A percentile compares a stretch with the other conserved stretches of the same genome.
phyloP scores from a whole-genome alignment of 2,113 vertebrate species.

The Castor canadensis region DNA sequence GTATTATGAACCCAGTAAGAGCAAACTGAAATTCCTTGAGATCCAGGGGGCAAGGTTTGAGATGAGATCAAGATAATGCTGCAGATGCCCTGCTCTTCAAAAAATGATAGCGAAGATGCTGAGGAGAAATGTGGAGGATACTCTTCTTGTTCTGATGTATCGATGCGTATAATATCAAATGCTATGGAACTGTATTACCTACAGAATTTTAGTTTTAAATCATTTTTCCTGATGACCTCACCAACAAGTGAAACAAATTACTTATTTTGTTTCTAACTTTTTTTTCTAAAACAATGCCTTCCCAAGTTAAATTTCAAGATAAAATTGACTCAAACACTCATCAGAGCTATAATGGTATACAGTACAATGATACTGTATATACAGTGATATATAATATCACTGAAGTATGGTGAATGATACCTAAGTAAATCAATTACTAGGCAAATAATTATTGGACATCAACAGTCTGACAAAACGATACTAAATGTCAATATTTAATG shows the following conservation, averaged over 20 bases:
- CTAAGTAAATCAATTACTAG: not conserved
- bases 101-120: not conserved
- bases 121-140: not conserved
- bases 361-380: too few relatives aligned
- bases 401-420: not conserved
- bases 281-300: slow-evolving; percentile 18
- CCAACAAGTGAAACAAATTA: not conserved
- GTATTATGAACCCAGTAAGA: not conserved
- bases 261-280: not conserved
- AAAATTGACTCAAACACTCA: not conserved
- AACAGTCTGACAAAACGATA: not conserved
- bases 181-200: not conserved
- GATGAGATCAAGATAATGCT: not conserved
- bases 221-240: not conserved
- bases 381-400: too few relatives aligned
- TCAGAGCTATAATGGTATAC: not conserved
- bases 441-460: not conserved
- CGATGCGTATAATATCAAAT: not conserved
- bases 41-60: not conserved
- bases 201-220: not conserved
- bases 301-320: slow-evolving; percentile 7
- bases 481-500: not conserved
- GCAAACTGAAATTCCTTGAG: not conserved
- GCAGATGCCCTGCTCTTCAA: not conserved
- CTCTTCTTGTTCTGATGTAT: not conserved